A percentile compares a stretch with the other conserved stretches of the same genome.
Evolutionary conservation across 1,140 invertebrate species (phyloP).

Genomic region (Drosophila rufa): DNA sequence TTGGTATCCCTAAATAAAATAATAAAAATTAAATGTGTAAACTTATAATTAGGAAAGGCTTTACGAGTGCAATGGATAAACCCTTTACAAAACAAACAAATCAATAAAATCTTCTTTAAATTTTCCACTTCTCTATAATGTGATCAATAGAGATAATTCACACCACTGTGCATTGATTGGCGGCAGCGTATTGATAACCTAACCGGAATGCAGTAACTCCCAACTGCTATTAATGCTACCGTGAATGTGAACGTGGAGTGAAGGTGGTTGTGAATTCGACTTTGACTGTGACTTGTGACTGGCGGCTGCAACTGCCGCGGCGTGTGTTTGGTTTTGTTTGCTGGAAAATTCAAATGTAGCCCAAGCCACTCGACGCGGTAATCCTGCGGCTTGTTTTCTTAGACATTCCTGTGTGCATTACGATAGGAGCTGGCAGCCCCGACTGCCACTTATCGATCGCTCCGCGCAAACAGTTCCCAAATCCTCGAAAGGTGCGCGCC

Average conservation of each 20-base stretch:
- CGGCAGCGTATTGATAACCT: conserved; percentile 56
- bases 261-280: conserved; percentile 19
- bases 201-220: conserved; percentile 63
- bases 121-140: background rate
- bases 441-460: conserved; percentile 45
- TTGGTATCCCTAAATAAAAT: too few species aligned
- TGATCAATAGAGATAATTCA: background rate
- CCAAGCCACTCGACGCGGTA: conserved; percentile 64
- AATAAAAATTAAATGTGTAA: too few species aligned
- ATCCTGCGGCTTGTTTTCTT: conserved; percentile 80
- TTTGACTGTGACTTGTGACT: conserved; percentile 18
- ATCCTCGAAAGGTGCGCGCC: conserved; percentile 47
- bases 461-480: conserved; percentile 32
- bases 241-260: conserved; percentile 22
- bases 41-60: too few species aligned
- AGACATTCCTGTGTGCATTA: conserved; percentile 67
- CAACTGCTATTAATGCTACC: conserved; percentile 34
- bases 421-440: conserved; percentile 50
- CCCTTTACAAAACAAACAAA: too few species aligned
- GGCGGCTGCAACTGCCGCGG: conserved; percentile 24
- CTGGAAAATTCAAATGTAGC: conserved; percentile 78
- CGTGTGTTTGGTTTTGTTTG: conserved; percentile 61
- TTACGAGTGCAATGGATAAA: too few species aligned
- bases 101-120: too few species aligned
- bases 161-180: conserved; percentile 34